These are phyloP conservation scores for Himalopsyche japonica DNA, from an alignment of 2,888 invertebrate species.

Conservation along the genomic window DNA sequence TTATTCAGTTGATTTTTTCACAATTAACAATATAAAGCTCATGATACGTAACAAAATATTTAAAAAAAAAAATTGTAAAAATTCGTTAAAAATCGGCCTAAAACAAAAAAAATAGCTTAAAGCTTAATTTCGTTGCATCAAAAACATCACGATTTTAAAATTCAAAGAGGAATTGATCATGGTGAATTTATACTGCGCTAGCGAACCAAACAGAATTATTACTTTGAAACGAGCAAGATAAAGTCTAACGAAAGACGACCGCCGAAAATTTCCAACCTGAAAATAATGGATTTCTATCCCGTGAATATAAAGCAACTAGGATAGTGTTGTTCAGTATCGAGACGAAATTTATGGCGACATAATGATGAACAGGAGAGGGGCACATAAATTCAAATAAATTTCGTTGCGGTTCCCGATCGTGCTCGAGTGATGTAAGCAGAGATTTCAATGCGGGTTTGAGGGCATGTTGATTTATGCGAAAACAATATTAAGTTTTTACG, in stretches of 20 bases:
- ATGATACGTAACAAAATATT: too few relatives aligned
- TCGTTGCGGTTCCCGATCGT: not conserved
- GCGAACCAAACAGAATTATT: not conserved
- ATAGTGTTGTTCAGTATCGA: conserved; percentile 33
- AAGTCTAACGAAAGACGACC: not conserved
- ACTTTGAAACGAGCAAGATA: not conserved
- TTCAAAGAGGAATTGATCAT: too few relatives aligned
- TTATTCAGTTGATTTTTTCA: too few relatives aligned
- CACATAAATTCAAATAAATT: conserved; percentile 6
- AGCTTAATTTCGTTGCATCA: too few relatives aligned
- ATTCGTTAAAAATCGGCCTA: too few relatives aligned
- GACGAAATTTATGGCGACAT: conserved; percentile 30
- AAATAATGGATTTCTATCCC: conserved; percentile 27
- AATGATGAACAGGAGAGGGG: conserved; percentile 24
- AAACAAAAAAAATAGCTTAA: too few relatives aligned
- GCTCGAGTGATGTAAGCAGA: not conserved
- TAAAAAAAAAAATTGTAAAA: too few relatives aligned
- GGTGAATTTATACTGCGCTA: not conserved
- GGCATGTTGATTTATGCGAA: not conserved
- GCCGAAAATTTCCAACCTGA: not conserved
- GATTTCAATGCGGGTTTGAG: not conserved
- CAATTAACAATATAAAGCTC: too few relatives aligned
- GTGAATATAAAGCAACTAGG: conserved; percentile 33
- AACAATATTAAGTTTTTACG: not conserved
- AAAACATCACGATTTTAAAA: too few relatives aligned